phyloP scores from a whole-genome alignment of 2,888 invertebrate genomes.

The Sarcophaga variegata region DNA sequence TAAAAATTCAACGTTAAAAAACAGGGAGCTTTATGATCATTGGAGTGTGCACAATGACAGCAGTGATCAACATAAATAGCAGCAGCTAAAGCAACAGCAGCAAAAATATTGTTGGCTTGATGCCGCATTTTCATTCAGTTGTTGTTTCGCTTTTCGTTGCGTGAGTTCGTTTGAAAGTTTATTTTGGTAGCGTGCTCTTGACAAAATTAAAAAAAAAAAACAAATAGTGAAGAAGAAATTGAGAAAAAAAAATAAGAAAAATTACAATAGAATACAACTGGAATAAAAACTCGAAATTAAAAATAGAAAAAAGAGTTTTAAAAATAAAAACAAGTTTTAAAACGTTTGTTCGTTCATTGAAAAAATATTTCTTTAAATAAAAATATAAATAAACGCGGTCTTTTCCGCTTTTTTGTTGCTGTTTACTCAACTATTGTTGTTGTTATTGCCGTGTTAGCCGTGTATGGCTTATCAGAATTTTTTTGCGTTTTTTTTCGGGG shows the following conservation, averaged over 20 bases:
- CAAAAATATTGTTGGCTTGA: conserved; percentile 42
- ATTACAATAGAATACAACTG: conserved; percentile 40
- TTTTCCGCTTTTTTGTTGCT: conserved; percentile 5
- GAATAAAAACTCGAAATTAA: conserved; percentile 30
- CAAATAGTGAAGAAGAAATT: conserved; percentile 34
- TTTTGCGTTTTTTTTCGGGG: conserved; percentile 15
- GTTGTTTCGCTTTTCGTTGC: conserved; percentile 70
- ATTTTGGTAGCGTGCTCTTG: conserved; percentile 6
- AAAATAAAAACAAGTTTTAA: conserved; percentile 63
- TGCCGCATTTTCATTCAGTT: conserved; percentile 68
- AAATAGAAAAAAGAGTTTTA: conserved; percentile 24
- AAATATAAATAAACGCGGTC: conserved; percentile 43
- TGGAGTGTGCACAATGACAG: conserved; percentile 55
- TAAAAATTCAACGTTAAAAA: conserved; percentile 21
- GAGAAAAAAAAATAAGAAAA: conserved; percentile 22
- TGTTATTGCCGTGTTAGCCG: neutral
- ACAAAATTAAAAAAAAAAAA: conserved; percentile 11
- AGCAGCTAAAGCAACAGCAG: conserved; percentile 32
- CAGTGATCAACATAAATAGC: conserved; percentile 51
- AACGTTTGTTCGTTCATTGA: conserved; percentile 25
- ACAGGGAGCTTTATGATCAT: conserved; percentile 58
- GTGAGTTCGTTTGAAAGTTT: conserved; percentile 58
- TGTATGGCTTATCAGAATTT: neutral
- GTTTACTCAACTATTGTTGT: neutral
- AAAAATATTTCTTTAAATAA: conserved; percentile 25